These are phyloP conservation scores for Nebria salina DNA, from an alignment of 2,888 invertebrate species.

Conservation along the genomic window DNA sequence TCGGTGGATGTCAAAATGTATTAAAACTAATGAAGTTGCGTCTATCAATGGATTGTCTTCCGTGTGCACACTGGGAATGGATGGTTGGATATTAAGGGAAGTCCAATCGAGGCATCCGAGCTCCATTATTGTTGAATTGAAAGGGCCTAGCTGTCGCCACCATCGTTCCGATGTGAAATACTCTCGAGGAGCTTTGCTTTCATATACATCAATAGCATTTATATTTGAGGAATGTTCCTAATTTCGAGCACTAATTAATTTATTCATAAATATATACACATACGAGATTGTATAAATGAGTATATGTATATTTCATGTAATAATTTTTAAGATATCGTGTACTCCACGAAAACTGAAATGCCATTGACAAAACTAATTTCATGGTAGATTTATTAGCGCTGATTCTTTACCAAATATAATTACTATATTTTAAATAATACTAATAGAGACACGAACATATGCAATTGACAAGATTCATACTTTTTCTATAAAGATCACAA, in stretches of 20 bases:
- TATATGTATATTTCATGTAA: neutral
- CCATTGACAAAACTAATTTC: neutral
- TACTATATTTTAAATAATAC: neutral
- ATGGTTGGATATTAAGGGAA: slow-evolving; percentile 37
- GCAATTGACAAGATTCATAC: no score
- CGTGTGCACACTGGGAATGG: slow-evolving; percentile 22
- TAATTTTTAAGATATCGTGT: neutral
- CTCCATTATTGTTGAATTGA: neutral
- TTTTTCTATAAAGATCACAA: no score
- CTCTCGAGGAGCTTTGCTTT: neutral
- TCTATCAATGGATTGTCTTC: neutral
- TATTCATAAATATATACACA: slow-evolving; percentile 23
- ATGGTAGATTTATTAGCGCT: neutral
- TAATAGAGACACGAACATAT: no score
- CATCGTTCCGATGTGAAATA: slow-evolving; percentile 5
- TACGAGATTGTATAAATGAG: neutral
- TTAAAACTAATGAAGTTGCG: neutral
- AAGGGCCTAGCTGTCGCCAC: slow-evolving; percentile 9
- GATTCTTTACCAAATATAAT: neutral
- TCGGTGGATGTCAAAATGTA: neutral
- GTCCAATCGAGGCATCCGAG: slow-evolving; percentile 21
- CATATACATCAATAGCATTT: neutral
- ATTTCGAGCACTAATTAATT: slow-evolving; percentile 45
- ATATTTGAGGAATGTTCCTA: slow-evolving; percentile 37
- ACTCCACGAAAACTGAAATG: neutral